These are phyloP conservation scores for Ara ararauna DNA, from an alignment of 2,797 vertebrate species.

Conservation along the genomic window DNA sequence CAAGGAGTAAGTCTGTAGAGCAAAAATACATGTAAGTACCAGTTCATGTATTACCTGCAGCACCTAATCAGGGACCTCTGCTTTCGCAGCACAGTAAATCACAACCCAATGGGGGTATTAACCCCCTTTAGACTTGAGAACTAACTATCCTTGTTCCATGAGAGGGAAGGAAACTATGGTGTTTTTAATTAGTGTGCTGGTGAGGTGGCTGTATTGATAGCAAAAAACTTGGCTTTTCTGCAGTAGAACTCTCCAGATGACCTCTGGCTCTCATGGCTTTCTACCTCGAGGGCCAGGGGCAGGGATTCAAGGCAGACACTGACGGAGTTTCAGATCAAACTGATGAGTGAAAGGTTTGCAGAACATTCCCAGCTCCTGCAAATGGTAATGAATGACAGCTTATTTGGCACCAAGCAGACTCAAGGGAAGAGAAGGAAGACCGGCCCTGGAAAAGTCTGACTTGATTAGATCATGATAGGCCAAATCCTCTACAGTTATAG, in stretches of 20 bases:
- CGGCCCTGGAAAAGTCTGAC: not conserved
- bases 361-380: not conserved
- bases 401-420: not conserved
- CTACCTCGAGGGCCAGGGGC: not conserved
- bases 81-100: not conserved
- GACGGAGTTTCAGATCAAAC: not conserved
- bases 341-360: not conserved
- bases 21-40: not conserved
- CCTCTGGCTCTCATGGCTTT: not conserved
- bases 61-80: not conserved
- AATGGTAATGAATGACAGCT: not conserved
- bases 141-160: not conserved
- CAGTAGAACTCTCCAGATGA: not conserved
- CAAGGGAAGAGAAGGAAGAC: not conserved
- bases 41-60: not conserved
- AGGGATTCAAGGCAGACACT: not conserved
- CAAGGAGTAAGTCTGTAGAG: not conserved
- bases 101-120: not conserved
- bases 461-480: not conserved
- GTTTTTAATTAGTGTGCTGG: not conserved
- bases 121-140: not conserved
- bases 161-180: not conserved
- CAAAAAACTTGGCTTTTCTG: not conserved
- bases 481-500: not conserved
- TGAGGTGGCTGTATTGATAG: not conserved